Evolutionary conservation across 2,888 invertebrate species (phyloP).

Genomic region (Thecophora atra): DNA sequence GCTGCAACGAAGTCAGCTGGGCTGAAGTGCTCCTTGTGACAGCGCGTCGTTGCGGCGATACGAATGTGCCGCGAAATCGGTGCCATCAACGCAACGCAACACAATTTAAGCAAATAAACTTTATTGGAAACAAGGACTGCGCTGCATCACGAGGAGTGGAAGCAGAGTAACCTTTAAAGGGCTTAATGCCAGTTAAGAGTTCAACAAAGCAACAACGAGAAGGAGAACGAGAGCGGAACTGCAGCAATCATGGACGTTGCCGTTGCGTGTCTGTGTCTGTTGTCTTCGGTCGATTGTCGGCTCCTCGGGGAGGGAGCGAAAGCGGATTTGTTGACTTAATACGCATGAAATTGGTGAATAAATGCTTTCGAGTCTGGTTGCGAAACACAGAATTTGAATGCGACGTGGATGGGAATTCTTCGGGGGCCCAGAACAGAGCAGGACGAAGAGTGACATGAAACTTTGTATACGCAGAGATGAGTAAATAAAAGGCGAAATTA

Average conservation of each 20-base stretch:
- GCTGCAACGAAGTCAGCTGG: background rate
- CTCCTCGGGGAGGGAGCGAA: background rate
- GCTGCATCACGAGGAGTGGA: background rate
- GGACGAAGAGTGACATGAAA: no score
- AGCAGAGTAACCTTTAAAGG: background rate
- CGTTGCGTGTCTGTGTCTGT: slow-evolving; percentile 5
- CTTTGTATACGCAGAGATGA: no score
- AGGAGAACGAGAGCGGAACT: background rate
- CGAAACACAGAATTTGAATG: background rate
- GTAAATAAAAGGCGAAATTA: no score
- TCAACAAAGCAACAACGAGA: background rate
- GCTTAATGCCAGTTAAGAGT: background rate
- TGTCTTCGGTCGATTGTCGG: background rate
- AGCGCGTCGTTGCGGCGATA: background rate
- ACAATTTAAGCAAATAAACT: slow-evolving; percentile 7
- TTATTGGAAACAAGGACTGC: background rate
- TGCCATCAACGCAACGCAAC: background rate
- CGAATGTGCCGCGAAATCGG: slow-evolving; percentile 6
- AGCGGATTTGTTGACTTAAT: background rate
- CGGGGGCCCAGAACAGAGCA: no score
- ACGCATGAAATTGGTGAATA: slow-evolving; percentile 12
- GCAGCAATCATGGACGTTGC: background rate
- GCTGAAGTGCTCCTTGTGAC: background rate
- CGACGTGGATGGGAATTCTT: no score
- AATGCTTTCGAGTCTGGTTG: background rate